A percentile compares a stretch with the other conserved stretches of the same genome.
Conservation (phyloP, 2,797 vertebrate species). For the Cynodonichthys magdalenae region DNA sequence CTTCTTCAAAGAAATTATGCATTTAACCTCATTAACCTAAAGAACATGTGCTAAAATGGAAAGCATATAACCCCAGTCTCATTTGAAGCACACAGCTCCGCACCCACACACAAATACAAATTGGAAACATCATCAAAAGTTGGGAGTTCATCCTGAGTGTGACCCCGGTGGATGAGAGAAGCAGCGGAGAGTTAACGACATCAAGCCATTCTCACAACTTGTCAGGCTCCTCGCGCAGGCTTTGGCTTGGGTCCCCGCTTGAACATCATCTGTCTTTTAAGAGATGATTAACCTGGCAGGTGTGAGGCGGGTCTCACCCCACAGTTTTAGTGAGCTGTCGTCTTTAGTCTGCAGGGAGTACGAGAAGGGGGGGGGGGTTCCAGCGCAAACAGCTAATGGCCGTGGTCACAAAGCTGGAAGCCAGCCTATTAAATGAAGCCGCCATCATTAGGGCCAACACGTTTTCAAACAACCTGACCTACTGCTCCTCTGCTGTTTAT, state of each 20-base stretch:
- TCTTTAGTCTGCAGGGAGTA: constrained; percentile 53
- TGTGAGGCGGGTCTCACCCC: constrained; percentile 61
- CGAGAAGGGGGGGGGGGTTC: constrained; percentile 50
- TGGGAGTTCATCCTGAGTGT: constrained; percentile 53
- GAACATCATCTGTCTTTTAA: constrained; percentile 52
- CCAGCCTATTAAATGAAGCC: constrained; percentile 62
- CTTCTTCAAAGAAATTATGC: constrained; percentile 66
- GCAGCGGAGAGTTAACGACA: constrained; percentile 46
- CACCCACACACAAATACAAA: constrained; percentile 51
- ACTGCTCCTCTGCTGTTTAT: constrained; percentile 61
- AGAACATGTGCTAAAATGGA: constrained; percentile 62
- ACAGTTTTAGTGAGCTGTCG: constrained; percentile 62
- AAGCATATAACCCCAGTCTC: constrained; percentile 41
- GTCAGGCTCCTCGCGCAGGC: constrained; percentile 39
- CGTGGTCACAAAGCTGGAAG: constrained; percentile 62
- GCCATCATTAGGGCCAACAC: constrained; percentile 66
- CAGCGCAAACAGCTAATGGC: constrained; percentile 63
- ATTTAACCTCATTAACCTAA: constrained; percentile 82
- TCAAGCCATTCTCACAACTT: constrained; percentile 33
- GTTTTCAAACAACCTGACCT: constrained; percentile 66
- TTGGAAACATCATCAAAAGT: constrained; percentile 62
- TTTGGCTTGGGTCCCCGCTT: constrained; percentile 38
- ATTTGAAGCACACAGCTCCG: constrained; percentile 14
- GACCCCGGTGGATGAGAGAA: constrained; percentile 65
- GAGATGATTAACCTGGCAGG: constrained; percentile 74